Conservation (phyloP, 2,113 vertebrate species). For the Lepidothrix coronata region DNA sequence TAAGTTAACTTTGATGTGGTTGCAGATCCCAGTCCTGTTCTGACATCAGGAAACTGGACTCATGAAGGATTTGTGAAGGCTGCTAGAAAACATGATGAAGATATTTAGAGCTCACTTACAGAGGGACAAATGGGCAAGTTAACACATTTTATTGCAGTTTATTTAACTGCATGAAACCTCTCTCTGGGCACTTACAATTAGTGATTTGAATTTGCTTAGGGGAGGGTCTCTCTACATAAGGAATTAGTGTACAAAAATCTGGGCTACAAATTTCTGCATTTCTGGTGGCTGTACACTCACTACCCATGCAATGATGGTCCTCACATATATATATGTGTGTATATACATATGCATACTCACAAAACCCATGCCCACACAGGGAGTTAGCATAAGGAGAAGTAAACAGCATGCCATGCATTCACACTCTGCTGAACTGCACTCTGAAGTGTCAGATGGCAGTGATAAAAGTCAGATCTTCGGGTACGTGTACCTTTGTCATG, state of each 20-base stretch:
- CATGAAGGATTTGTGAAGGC: conserved; percentile 12
- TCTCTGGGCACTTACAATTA: background rate
- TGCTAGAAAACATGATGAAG: background rate
- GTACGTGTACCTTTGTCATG: background rate
- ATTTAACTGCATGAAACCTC: background rate
- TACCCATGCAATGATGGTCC: background rate
- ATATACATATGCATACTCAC: accelerated
- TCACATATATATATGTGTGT: background rate
- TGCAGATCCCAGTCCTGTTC: background rate
- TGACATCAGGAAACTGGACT: conserved; percentile 10
- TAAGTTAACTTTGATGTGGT: conserved; percentile 23
- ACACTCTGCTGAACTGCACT: background rate
- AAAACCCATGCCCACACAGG: background rate
- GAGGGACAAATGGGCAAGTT: background rate
- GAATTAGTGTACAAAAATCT: background rate
- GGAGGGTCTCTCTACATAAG: background rate
- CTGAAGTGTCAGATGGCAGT: background rate
- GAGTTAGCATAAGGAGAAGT: background rate
- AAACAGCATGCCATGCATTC: background rate
- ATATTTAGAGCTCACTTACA: background rate
- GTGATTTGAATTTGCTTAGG: background rate
- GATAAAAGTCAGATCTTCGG: background rate
- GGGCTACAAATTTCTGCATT: background rate
- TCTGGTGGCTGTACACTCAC: background rate
- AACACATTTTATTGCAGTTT: background rate